Evolutionary conservation across 2,888 invertebrate species (phyloP).

Genomic region (Thyatira batis): DNA sequence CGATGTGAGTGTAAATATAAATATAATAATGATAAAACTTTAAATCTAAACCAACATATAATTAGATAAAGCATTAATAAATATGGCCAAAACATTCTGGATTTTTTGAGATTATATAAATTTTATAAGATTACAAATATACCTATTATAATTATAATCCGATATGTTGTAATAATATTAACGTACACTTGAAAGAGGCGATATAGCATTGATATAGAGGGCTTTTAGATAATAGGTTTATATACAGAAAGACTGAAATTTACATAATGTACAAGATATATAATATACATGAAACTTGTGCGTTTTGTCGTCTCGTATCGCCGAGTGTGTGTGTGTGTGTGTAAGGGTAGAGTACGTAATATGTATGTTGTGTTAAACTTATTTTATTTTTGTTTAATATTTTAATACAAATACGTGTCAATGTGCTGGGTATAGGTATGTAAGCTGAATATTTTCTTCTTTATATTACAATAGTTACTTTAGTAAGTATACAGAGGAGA

Average conservation of each 20-base stretch:
- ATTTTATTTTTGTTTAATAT: conserved; percentile 9
- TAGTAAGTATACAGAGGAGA: conserved; percentile 24
- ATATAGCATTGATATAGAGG: conserved; percentile 20
- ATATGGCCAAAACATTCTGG: conserved; percentile 10
- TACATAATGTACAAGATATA: conserved; percentile 62
- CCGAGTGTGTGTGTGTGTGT: no score
- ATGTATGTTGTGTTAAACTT: conserved; percentile 4
- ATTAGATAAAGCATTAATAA: conserved; percentile 20
- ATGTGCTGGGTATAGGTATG: conserved; percentile 29
- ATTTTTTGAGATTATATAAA: not conserved
- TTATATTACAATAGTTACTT: conserved; percentile 37
- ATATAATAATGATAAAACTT: conserved; percentile 11
- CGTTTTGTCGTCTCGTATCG: conserved; percentile 21
- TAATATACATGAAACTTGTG: conserved; percentile 41
- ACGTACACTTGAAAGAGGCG: conserved; percentile 2
- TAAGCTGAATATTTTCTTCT: not conserved
- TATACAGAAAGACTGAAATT: conserved; percentile 44
- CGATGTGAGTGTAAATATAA: conserved; percentile 29
- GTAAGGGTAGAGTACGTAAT: no score
- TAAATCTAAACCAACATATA: conserved; percentile 13
- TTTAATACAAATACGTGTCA: conserved; percentile 23
- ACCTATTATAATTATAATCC: not conserved
- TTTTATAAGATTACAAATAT: not conserved
- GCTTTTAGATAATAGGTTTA: conserved; percentile 16
- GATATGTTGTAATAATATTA: not conserved